Evolutionary conservation across 2,113 vertebrate species (phyloP), one percentile per base, ranked within the genome.

Genomic region (Pelecanus crispus): DNA sequence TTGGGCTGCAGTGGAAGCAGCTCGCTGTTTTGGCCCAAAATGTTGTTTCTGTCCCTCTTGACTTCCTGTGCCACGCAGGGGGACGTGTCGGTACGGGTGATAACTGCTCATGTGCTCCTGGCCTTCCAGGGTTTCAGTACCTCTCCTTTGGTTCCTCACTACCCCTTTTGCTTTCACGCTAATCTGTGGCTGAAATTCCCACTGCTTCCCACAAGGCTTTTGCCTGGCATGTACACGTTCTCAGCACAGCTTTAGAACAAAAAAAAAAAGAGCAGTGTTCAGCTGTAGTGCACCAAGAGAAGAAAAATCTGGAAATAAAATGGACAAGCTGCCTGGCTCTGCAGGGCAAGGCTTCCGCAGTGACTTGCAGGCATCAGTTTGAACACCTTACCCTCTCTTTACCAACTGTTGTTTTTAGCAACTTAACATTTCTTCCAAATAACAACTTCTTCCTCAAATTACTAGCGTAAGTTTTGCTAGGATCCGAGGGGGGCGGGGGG

Each of bases 61-160:
- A 1, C 7, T 21, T 32, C 32, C 53, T 0, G 0, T 15, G 81
- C 7, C 66, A 1, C 14, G 21, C 53, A 4, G n/a, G 6, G 34
- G 49, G 49, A 9, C 1, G 0, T 25, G 34, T 16, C 38, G 52
- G 0, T 31, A 2, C 0, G 9, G 6, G 21, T 16, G 61, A 6
- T 21, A 34, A 14, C 16, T 10, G 6, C 11, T 17, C 3, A 17
- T 34, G 55, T 34, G 53, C 67, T 40, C n/a, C 5, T 8, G 71
- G 65, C 55, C 31, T 8, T 28, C 5, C 14, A 2, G 70, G 16
- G n/a, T 42, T 34, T 31, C 5, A 0, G 34, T 20, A 3, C 34
- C 50, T 53, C 73, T 78, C 78, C 68, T 50, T 53, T 5, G 17
- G 26, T 10, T 58, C 25, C 45, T 32, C 45, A 25, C n/a, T 19